Evolutionary conservation across 2,888 invertebrate genomes (phyloP), one percentile per base, ranked within the genome.

Genomic region (Sceliomorpha sp.): DNA sequence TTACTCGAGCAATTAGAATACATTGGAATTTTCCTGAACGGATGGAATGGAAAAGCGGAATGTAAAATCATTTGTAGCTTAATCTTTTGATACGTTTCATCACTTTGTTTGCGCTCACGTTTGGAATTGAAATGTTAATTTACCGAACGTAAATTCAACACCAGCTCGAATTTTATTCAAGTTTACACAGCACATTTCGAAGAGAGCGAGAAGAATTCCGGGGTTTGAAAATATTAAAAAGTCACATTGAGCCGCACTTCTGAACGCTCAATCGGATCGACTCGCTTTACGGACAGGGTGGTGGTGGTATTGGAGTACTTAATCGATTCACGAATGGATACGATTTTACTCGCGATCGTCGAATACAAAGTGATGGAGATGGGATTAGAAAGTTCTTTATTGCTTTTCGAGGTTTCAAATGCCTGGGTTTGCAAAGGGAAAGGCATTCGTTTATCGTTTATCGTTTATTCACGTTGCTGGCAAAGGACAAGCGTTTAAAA

Each of bases 91-190:
- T 14, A 48, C 42, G 29, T 47, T 8, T 29, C 13, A 42, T 50
- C 64, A 39, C 39, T 37, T 50, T 42, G 26, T 50, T 56, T 27
- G 50, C 36, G 50, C 50, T 56, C 56, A 64, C 50, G 17, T 14
- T 42, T 45, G 36, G 45, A 50, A 64, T 64, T 64, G 64, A 50
- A 63, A 63, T 36, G 48, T 42, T 56, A 63, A 63, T 63, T 63
- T 56, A 63, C 37, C 36, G 42, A 44, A 29, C 48, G 55, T 63
- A 63, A 63, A 63, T 47, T 63, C 12, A 40, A 48, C 40, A 63
- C 55, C 27, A 63, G 39, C 63, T 48, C 34, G 34, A 40, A 42
- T 55, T 63, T 55, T 55, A 55, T 15, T 29, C 29, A 20, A 36
- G 20, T 47, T 55, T 34, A 10, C 24, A 26, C 34, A 20, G 27